Percentiles rank a stretch among this genome's conserved stretches.
Evolutionary conservation across 2,113 vertebrate genomes (phyloP).

Genomic region (Chrysochloris asiatica): DNA sequence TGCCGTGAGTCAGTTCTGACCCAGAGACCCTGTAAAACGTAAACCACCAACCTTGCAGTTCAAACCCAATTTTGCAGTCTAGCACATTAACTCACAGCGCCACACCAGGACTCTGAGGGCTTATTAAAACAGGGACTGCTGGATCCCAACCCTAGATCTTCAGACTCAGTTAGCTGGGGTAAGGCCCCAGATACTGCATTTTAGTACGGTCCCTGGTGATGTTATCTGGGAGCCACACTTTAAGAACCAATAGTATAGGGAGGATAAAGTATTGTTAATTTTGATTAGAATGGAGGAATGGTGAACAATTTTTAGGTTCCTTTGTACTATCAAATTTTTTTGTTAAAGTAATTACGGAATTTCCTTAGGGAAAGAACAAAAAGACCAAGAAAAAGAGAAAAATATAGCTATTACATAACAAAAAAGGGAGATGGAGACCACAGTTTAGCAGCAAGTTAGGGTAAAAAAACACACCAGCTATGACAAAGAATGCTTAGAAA

Average conservation of each 20-base stretch:
- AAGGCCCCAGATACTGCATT: neutral
- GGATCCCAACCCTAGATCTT: neutral
- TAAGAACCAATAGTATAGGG: neutral
- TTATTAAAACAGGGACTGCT: neutral
- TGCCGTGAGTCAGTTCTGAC: too few relatives aligned
- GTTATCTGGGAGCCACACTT: neutral
- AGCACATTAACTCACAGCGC: too few relatives aligned
- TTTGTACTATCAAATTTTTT: slow-evolving; percentile 46
- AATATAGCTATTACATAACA: neutral
- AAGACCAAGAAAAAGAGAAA: neutral
- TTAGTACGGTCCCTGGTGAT: neutral
- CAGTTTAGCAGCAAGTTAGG: neutral
- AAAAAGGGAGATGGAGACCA: neutral
- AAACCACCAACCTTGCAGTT: too few relatives aligned
- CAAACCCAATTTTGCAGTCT: too few relatives aligned
- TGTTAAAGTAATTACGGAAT: neutral
- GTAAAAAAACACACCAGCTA: neutral
- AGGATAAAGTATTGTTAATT: neutral
- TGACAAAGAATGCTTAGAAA: too few relatives aligned
- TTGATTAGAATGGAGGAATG: neutral
- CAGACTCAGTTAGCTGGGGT: neutral
- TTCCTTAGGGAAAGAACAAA: neutral
- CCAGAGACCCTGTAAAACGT: too few relatives aligned
- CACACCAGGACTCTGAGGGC: too few relatives aligned
- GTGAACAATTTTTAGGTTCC: neutral